phyloP scores from a whole-genome alignment of 2,113 vertebrate species.

The Salvelinus alpinus region DNA sequence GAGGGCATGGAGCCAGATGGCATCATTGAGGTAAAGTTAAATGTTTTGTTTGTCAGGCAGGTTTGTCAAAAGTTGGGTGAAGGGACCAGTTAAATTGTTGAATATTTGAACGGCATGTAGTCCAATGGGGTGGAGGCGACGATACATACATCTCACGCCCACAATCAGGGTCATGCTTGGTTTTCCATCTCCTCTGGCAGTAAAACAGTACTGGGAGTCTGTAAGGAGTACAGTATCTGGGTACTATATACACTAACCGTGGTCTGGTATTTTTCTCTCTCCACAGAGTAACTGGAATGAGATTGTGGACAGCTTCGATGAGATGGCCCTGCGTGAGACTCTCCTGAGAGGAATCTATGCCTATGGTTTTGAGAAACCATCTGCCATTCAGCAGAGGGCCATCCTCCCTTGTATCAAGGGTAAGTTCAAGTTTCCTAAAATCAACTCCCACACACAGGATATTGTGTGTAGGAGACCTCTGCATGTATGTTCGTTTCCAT shows the following conservation, averaged over 20 bases:
- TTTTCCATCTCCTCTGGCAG: not conserved
- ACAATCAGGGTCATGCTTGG: not conserved
- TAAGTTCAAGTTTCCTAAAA: conserved; percentile 38
- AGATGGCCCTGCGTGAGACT: conserved; percentile 80
- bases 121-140: not conserved
- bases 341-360: conserved; percentile 85
- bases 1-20: conserved; percentile 81
- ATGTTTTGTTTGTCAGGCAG: conserved; percentile 3
- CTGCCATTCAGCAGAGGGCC: conserved; percentile 85
- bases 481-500: no score
- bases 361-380: conserved; percentile 87
- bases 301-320: conserved; percentile 79
- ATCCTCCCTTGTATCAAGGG: conserved; percentile 87
- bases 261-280: no score
- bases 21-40: conserved; percentile 72
- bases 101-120: not conserved
- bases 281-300: conserved; percentile 79
- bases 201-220: not conserved
- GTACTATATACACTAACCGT: no score
- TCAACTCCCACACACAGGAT: no score
- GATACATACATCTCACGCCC: not conserved
- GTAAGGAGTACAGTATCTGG: not conserved
- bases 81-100: not conserved
- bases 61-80: not conserved
- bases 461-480: no score